Conservation (phyloP, 2,888 invertebrate species). For the Lepeophtheirus nordmannii region DNA sequence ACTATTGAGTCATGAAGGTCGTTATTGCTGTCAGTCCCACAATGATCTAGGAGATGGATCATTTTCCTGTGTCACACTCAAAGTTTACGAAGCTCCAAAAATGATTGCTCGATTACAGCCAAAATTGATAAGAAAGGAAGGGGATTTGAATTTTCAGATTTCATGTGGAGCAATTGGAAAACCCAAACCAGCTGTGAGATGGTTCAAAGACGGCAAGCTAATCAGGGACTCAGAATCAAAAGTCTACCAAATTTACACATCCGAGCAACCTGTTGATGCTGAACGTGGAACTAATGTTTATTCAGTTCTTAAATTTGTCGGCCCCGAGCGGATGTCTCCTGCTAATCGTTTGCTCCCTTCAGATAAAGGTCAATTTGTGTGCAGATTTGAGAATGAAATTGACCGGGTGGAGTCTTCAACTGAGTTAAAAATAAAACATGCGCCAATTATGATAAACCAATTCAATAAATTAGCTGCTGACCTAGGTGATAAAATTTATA, state of each 20-base stretch:
- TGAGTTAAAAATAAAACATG: slow-evolving; percentile 79
- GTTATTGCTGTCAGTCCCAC: slow-evolving; percentile 74
- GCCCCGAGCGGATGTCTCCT: slow-evolving; percentile 28
- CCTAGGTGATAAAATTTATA: slow-evolving; percentile 63
- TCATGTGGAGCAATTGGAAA: slow-evolving; percentile 75
- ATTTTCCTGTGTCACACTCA: slow-evolving; percentile 61
- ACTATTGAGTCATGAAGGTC: slow-evolving; percentile 67
- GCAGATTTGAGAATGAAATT: slow-evolving; percentile 75
- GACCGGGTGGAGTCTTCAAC: slow-evolving; percentile 71
- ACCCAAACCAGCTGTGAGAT: slow-evolving; percentile 63
- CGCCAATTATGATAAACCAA: slow-evolving; percentile 67
- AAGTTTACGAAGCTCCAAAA: slow-evolving; percentile 74
- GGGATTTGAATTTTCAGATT: slow-evolving; percentile 35
- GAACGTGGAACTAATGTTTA: slow-evolving; percentile 67
- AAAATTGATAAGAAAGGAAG: slow-evolving; percentile 26
- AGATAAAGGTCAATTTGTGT: slow-evolving; percentile 72
- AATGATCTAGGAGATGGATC: slow-evolving; percentile 77
- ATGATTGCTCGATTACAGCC: slow-evolving; percentile 59
- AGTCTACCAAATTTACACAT: slow-evolving; percentile 63
- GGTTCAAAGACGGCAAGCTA: slow-evolving; percentile 60
- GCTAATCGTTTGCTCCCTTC: slow-evolving; percentile 39
- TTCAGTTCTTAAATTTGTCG: slow-evolving; percentile 31
- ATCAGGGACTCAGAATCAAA: slow-evolving; percentile 52
- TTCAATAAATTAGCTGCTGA: slow-evolving; percentile 56
- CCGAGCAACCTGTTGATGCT: slow-evolving; percentile 51